Base-by-base conservation (phyloP, 2,113 vertebrate genomes). In the Lophura nycthemera region DNA sequence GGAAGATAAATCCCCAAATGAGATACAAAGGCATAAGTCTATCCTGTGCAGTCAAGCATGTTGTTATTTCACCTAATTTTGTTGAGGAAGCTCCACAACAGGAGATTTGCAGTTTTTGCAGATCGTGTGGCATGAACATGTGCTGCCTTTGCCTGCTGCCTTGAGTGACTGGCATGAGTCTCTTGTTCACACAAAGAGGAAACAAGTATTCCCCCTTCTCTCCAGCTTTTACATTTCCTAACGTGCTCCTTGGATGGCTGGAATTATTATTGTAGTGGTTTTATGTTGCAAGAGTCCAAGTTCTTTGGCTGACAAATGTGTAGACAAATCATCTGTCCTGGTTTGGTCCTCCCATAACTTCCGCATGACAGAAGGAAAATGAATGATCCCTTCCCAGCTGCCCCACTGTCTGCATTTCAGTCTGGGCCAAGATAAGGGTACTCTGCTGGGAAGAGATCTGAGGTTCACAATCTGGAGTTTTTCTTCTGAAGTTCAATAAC, bases 261-360 rank as follows among this genome's bases (percentile, higher is more conserved):
- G 89, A 52, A 81, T 92, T 94, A 86, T 88, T 88, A 77, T 61
- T 88, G 90, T 95, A 20, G 88, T 42, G 93, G 69, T 56, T 95
- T 92, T 95, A 84, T 96, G 94, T 95, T 91, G 92, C 94, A 91
- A 90, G 92, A 95, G 54, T 43, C 45, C 0, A 2, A 91, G 91
- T 66, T 92, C 87, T 74, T 83, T 87, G 89, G 86, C 89, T 95
- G 84, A 85, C 56, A 87, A 73, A 94, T 17, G 36, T 59, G 8
- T 32, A 82, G 19, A 84, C 81, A 91, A 76, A 94, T 96, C 65
- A 25, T 95, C 71, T 79, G n/a, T 50, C 63, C 84, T 89, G 89
- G 84, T 89, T 79, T 59, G 78, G 89, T 76, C 45, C 85, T 87
- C 87, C 78, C 78, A 14, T 63, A 30, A 47, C 60, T 89, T 94